phyloP scores from a whole-genome alignment of 2,888 invertebrate species.

The Nudaria mundana region DNA sequence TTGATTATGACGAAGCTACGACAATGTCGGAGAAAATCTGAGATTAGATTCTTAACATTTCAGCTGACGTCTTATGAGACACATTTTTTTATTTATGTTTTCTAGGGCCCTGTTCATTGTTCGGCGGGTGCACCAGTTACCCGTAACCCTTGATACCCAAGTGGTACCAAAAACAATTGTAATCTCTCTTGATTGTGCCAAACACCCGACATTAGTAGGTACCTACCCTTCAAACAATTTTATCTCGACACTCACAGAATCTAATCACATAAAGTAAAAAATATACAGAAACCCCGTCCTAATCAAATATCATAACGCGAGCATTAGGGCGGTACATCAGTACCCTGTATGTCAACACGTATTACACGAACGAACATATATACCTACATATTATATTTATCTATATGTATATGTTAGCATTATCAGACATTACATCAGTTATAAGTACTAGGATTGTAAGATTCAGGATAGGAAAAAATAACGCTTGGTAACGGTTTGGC shows the following conservation, averaged over 20 bases:
- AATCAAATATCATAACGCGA: slow-evolving; percentile 1
- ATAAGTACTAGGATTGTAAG: slow-evolving; percentile 9
- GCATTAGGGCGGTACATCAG: not conserved
- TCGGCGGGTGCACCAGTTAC: no score
- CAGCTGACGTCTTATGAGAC: no score
- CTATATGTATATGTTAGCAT: slow-evolving; percentile 1
- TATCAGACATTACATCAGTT: slow-evolving; percentile 1
- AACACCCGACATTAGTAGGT: not conserved
- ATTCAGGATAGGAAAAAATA: slow-evolving; percentile 6
- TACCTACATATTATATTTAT: no score
- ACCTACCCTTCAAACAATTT: not conserved
- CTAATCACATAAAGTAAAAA: not conserved
- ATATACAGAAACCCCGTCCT: not conserved
- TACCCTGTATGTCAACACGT: slow-evolving; percentile 2
- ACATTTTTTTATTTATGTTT: no score
- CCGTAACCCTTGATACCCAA: no score
- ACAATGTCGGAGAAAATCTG: no score
- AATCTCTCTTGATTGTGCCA: not conserved
- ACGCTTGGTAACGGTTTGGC: no score
- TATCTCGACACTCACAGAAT: not conserved
- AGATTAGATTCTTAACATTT: no score
- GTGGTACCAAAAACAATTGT: no score
- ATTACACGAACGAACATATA: not conserved
- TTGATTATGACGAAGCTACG: no score
- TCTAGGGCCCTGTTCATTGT: no score